These are phyloP conservation scores for Drosophila fulvimacula DNA, from an alignment of 2,888 invertebrate genomes.

Conservation along the genomic window DNA sequence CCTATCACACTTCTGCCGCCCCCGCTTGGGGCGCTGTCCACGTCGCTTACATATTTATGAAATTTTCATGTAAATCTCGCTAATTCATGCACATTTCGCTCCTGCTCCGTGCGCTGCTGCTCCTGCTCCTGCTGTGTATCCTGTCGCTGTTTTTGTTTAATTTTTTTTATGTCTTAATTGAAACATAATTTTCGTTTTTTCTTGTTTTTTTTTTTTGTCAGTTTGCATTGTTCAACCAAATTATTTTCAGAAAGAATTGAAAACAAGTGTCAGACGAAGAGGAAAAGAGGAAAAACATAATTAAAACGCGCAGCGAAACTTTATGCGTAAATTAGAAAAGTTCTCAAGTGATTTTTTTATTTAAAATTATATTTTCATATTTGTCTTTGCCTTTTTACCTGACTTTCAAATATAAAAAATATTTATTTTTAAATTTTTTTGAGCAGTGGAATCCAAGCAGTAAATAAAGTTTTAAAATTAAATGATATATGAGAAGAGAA, in stretches of 20 bases:
- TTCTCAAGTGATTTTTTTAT: conserved; percentile 41
- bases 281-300: conserved; percentile 41
- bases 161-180: conserved; percentile 65
- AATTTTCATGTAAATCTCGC: conserved; percentile 75
- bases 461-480: not conserved
- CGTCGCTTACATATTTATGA: conserved; percentile 77
- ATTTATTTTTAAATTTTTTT: no score
- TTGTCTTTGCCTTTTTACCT: conserved; percentile 5
- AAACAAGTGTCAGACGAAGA: conserved; percentile 4
- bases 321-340: conserved; percentile 53
- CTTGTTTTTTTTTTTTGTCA: conserved; percentile 1
- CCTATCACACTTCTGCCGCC: not conserved
- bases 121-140: conserved; percentile 3
- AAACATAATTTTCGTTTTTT: conserved; percentile 54
- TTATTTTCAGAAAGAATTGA: conserved; percentile 39
- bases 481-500: not conserved
- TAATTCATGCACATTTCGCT: conserved; percentile 74
- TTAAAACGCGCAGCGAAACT: conserved; percentile 47
- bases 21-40: conserved; percentile 33
- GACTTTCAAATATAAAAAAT: not conserved
- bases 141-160: conserved; percentile 16
- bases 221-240: conserved; percentile 38
- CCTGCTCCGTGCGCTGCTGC: conserved; percentile 7
- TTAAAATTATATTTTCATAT: conserved; percentile 43
- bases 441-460: not conserved